These are phyloP conservation scores for Dryoscopus gambensis DNA, from an alignment of 2,113 vertebrate species.

Conservation along the genomic window DNA sequence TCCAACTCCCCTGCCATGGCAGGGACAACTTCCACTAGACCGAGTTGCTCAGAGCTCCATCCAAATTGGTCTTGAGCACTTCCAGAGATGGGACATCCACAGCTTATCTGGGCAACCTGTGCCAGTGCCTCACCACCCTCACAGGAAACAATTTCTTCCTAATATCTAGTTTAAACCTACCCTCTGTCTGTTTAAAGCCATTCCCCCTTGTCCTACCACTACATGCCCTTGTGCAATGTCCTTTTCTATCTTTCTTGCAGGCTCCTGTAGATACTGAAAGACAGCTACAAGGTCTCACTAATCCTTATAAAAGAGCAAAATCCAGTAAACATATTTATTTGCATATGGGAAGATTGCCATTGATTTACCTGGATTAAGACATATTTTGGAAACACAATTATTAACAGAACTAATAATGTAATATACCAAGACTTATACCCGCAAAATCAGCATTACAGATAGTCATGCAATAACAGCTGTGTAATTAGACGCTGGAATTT, in stretches of 20 bases:
- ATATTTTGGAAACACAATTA: neutral
- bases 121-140: neutral
- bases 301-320: neutral
- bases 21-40: too few relatives aligned
- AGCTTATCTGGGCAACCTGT: neutral
- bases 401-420: neutral
- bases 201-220: neutral
- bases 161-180: neutral
- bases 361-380: neutral
- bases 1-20: neutral
- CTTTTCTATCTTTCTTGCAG: neutral
- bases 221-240: neutral
- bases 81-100: neutral
- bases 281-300: neutral
- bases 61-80: neutral
- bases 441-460: neutral
- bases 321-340: neutral
- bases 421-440: neutral
- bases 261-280: neutral
- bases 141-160: neutral
- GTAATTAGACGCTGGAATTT: neutral
- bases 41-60: neutral
- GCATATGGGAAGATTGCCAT: neutral
- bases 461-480: neutral
- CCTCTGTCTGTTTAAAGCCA: neutral